Evolutionary conservation across 2,888 invertebrate genomes (phyloP).

Genomic region (Megamerina dolium): DNA sequence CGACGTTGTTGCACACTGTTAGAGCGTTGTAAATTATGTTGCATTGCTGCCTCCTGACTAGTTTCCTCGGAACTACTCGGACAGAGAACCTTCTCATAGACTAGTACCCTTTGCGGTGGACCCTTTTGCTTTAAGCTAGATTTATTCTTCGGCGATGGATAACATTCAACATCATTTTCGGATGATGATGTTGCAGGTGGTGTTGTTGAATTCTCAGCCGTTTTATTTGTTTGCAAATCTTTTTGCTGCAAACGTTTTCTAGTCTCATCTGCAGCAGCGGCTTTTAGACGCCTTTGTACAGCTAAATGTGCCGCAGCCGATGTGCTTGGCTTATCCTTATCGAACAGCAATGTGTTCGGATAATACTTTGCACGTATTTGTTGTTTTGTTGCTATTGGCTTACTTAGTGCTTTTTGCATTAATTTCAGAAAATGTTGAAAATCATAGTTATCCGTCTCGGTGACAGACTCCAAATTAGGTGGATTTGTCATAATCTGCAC

Average conservation of each 20-base stretch:
- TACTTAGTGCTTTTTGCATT: not conserved
- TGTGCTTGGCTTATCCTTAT: slow-evolving; percentile 19
- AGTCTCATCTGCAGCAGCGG: slow-evolving; percentile 7
- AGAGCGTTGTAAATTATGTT: slow-evolving; percentile 1
- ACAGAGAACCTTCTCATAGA: slow-evolving; percentile 23
- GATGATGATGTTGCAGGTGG: slow-evolving; percentile 25
- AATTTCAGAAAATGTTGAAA: no score
- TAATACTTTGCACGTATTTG: slow-evolving; percentile 6
- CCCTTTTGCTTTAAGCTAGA: slow-evolving; percentile 1
- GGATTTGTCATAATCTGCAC: not conserved
- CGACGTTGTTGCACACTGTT: not conserved
- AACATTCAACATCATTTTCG: slow-evolving; percentile 16
- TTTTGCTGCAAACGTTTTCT: slow-evolving; percentile 2
- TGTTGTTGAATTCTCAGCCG: slow-evolving; percentile 21
- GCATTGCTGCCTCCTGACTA: slow-evolving; percentile 14
- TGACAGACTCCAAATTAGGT: no score
- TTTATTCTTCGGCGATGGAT: slow-evolving; percentile 6
- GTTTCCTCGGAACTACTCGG: slow-evolving; percentile 25
- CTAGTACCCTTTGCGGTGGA: slow-evolving; percentile 10
- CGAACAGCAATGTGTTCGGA: no score
- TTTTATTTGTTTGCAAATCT: slow-evolving; percentile 9
- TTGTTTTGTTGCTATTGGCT: not conserved
- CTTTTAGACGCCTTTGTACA: slow-evolving; percentile 18
- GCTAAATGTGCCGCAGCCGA: slow-evolving; percentile 19
- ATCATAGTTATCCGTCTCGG: slow-evolving; percentile 18